Evolutionary conservation across 35 echinoderm and acorn worm genomes (phyloP).

Genomic region (Apostichopus japonicus): DNA sequence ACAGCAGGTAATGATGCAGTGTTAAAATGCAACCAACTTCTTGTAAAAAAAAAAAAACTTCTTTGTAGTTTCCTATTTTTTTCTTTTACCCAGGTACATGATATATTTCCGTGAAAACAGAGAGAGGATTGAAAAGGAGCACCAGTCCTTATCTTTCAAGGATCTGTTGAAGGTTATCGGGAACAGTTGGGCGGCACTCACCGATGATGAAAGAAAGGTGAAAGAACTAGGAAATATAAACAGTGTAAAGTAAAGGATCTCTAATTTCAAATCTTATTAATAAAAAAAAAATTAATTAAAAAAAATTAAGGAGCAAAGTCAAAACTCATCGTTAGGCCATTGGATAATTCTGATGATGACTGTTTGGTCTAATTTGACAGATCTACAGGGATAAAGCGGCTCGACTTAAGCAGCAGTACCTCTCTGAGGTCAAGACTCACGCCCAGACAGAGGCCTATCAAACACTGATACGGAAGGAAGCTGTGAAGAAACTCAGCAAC

Average conservation of each 20-base stretch:
- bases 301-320: no score
- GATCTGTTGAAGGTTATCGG: slow-evolving; percentile 76
- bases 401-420: slow-evolving; percentile 67
- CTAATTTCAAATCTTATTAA: no score
- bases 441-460: slow-evolving; percentile 84
- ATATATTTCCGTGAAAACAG: slow-evolving; percentile 79
- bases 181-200: slow-evolving; percentile 64
- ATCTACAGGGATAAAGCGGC: slow-evolving; percentile 76
- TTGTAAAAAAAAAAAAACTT: no score
- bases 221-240: background rate
- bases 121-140: slow-evolving; percentile 62
- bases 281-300: no score
- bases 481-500: slow-evolving; percentile 73
- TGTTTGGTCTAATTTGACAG: background rate
- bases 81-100: slow-evolving; percentile 63
- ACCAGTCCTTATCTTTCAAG: slow-evolving; percentile 52
- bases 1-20: no score
- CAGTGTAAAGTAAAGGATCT: no score
- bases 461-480: slow-evolving; percentile 71
- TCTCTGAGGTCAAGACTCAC: slow-evolving; percentile 72
- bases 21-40: no score
- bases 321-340: no score
- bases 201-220: slow-evolving; percentile 81
- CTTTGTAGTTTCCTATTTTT: background rate
- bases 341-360: no score